These are phyloP conservation scores for Hypercompe scribonia DNA, from an alignment of 2,888 invertebrate species.

Conservation along the genomic window DNA sequence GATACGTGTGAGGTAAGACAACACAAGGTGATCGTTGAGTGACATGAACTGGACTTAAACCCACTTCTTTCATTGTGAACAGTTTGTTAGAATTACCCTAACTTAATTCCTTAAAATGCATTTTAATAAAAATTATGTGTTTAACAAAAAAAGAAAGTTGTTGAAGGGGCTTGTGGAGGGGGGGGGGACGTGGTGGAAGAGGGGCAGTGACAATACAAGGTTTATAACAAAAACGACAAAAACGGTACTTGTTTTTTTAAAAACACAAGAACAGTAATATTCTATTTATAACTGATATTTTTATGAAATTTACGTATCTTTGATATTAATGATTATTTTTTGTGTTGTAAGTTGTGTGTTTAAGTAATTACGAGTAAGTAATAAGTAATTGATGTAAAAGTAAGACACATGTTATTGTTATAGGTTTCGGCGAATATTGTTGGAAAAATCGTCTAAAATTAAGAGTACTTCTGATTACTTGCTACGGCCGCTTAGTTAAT, in stretches of 20 bases:
- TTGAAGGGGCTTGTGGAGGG: too few relatives aligned
- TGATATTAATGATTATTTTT: background rate
- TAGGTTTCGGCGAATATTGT: slow-evolving; percentile 75
- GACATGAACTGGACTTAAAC: slow-evolving; percentile 10
- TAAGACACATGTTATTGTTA: slow-evolving; percentile 37
- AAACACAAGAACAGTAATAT: background rate
- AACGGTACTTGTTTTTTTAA: too few relatives aligned
- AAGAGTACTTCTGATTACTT: slow-evolving; percentile 44
- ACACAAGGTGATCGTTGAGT: slow-evolving; percentile 38
- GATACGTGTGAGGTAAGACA: slow-evolving; percentile 31
- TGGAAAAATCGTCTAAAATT: slow-evolving; percentile 74
- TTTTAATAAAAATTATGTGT: too few relatives aligned
- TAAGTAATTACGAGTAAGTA: background rate
- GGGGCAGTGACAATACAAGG: background rate
- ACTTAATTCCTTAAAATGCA: too few relatives aligned
- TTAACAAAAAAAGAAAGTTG: too few relatives aligned
- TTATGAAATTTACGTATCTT: background rate
- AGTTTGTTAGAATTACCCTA: too few relatives aligned
- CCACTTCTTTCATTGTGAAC: slow-evolving; percentile 14
- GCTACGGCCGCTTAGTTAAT: slow-evolving; percentile 56
- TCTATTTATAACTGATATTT: background rate
- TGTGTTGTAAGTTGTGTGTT: background rate
- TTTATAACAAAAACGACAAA: background rate
- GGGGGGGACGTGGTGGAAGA: too few relatives aligned
- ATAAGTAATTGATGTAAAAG: background rate